Base-by-base conservation (phyloP, 2,888 invertebrate species). In the Hydroisotoma schaefferi region DNA sequence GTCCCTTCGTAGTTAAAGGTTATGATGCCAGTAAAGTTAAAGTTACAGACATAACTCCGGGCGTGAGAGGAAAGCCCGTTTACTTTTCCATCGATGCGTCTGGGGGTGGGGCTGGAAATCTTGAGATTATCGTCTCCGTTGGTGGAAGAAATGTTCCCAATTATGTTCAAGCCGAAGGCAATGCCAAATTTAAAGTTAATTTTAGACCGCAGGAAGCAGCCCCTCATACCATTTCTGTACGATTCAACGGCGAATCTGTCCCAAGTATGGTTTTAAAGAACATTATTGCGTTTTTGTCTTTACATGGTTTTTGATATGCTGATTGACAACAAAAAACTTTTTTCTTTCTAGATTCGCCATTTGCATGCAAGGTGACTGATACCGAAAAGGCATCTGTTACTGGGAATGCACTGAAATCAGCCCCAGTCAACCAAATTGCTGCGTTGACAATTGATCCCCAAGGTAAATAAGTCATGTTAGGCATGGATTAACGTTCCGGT, bases 101-200 rank as follows among this genome's bases (percentile, higher is more conserved):
- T 61, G 79, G 80, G 73, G 83, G 82, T 74, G 93, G 97, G 65
- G 94, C 95, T 51, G 97, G 97, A 25, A 97, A 97, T 78, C 81
- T 97, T 75, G 97, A 98, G 80, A 97, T 98, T 56, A 95, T 97
- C 63, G 95, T 98, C 0, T 94, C 95, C 0, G 94, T 95, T 1
- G 92, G 89, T 74, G 94, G 94, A 15, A 86, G 94, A 74, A 98
- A 98, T 78, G 95, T 98, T 18, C 97, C 97, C 10, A 98, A 98
- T 80, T 97, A 94, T 77, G 97, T 98, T 1, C 93, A 94, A 75
- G 91, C 94, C 44, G 95, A 97, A 80, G 95, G 95, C 40, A 95
- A 95, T 77, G 97, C 95, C 0, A 86, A 92, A 73, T 98, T 98
- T 75, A 78, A 85, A 76, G 90, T 91, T 23, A 95, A 97, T 79